A percentile compares a stretch with the other conserved stretches of the same genome.
These are phyloP conservation scores for Diadema setosum DNA, from an alignment of 35 echinoderm and acorn worm genomes.

Conservation along the genomic window DNA sequence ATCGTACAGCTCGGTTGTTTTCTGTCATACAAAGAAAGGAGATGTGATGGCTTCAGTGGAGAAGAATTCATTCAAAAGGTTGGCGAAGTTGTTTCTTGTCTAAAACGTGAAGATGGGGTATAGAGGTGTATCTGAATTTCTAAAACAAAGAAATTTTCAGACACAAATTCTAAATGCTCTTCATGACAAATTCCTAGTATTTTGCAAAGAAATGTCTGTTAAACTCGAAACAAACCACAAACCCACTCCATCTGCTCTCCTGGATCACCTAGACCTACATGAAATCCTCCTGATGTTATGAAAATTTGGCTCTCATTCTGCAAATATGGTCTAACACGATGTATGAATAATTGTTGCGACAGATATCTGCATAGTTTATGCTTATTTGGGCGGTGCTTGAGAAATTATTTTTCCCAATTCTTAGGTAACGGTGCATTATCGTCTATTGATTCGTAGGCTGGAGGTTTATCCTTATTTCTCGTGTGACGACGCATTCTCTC, in stretches of 20 bases:
- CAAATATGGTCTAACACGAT: background rate
- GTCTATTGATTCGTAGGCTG: background rate
- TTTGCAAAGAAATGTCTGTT: no score
- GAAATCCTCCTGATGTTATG: conserved; percentile 8
- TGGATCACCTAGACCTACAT: background rate
- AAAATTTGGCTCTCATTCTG: background rate
- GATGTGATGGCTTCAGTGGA: no score
- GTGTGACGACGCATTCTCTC: background rate
- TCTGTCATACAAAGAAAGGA: background rate
- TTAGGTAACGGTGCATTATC: background rate
- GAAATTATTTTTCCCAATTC: background rate
- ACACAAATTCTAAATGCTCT: no score
- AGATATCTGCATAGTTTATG: conserved; percentile 27
- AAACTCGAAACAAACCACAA: no score
- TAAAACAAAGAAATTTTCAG: no score
- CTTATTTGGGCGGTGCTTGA: conserved; percentile 42
- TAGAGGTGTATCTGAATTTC: no score
- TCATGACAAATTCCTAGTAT: no score
- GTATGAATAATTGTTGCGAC: conserved; percentile 8
- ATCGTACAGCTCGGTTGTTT: conserved; percentile 21
- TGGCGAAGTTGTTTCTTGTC: no score
- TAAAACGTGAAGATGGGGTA: no score
- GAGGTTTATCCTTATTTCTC: background rate
- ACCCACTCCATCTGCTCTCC: background rate
- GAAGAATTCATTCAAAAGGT: no score